Evolutionary conservation across 2,797 vertebrate species (phyloP).

Genomic region (Macrochelys suwanniensis): DNA sequence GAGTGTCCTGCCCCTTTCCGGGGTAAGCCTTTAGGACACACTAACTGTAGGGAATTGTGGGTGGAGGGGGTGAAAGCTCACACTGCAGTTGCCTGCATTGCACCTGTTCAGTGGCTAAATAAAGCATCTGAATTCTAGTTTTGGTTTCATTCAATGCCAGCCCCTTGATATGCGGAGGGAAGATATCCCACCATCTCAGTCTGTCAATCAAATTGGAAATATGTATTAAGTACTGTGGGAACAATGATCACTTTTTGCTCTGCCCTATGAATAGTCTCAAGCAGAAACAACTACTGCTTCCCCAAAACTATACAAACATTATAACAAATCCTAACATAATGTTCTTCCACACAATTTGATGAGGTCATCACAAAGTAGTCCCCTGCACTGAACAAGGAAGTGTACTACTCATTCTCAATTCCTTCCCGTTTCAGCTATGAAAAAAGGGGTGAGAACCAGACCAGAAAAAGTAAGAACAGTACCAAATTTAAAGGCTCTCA

Average conservation of each 20-base stretch:
- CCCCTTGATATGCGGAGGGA: conserved; percentile 59
- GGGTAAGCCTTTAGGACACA: conserved; percentile 72
- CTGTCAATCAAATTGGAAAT: conserved; percentile 65
- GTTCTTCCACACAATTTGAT: neutral
- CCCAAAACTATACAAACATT: neutral
- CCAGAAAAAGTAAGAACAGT: conserved; percentile 2
- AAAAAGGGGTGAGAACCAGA: neutral
- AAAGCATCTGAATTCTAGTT: conserved; percentile 71
- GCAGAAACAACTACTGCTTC: conserved; percentile 1
- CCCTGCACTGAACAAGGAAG: neutral
- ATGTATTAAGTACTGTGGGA: conserved; percentile 40
- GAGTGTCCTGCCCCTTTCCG: conserved; percentile 36
- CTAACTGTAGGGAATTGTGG: conserved; percentile 55
- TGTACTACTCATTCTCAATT: neutral
- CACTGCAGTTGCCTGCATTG: conserved; percentile 69
- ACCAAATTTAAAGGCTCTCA: neutral
- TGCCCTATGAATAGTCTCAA: conserved; percentile 14
- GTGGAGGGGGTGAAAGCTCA: conserved; percentile 65
- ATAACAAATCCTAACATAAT: neutral
- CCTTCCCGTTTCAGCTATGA: neutral
- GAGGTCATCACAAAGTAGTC: neutral
- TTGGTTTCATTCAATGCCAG: conserved; percentile 64
- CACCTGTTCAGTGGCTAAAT: conserved; percentile 79
- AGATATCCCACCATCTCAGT: conserved; percentile 64
- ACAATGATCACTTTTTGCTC: neutral